Base-by-base conservation (phyloP, 2,113 vertebrate genomes). In the Mystacornis crossleyi region DNA sequence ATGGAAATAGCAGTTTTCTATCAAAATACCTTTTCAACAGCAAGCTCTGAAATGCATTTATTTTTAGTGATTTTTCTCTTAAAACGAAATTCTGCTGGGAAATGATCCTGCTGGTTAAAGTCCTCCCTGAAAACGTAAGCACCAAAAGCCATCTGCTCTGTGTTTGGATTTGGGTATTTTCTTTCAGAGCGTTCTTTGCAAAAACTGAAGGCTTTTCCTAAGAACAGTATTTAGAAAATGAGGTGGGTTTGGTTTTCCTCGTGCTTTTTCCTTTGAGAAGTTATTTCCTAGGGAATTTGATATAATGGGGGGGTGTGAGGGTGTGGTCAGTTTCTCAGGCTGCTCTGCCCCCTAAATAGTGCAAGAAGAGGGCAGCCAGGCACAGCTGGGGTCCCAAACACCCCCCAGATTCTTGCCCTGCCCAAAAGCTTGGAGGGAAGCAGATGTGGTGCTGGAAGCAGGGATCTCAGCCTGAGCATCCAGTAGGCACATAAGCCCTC, bases 71-170 rank as follows among this genome's bases (percentile, higher is more conserved):
- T 84, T 81, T 81, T 77, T 85, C 73, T 90, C 95, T 94, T 89
- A 94, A 89, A 95, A 79, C 51, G 91, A 62, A 93, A 91, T 91
- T 94, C 90, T 45, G 18, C 84, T 84, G 73, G 92, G 95, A 89
- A 93, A 48, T 31, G 61, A 90, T 93, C 4, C 18, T 81, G 78
- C 90, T 95, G 90, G 87, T 96, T 93, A 34, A 89, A 96, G 93
- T 81, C 80, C 64, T 89, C 55, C 24, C 71, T 83, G 65, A 50
- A 93, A 89, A 90, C 72, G 26, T 6, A 4, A 83, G 77, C 19
- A 14, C 54, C 33, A 33, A 53, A 64, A 89, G 71, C 86, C 80
- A 92, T 89, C 91, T 92, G 69, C 14, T 81, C 89, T 57, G 40
- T 75, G 51, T 89, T 92, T 45, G 64, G 75, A 42, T 66, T 69